Evolutionary conservation across 2,113 vertebrate genomes (phyloP).

Genomic region (Notechis scutatus): DNA sequence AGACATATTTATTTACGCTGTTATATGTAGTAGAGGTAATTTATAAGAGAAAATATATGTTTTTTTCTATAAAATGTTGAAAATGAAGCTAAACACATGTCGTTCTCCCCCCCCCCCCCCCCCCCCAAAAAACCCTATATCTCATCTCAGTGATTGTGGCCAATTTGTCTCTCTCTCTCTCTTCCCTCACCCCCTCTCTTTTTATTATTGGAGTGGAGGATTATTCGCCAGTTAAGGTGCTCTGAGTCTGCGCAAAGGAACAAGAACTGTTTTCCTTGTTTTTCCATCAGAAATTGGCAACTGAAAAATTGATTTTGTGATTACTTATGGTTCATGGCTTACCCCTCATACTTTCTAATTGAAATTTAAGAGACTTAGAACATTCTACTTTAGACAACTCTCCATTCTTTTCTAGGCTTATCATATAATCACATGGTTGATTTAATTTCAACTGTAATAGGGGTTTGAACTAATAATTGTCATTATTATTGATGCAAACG

Average conservation of each 20-base stretch:
- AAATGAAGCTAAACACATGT: background rate
- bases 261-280: background rate
- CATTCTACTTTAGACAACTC: background rate
- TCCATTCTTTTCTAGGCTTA: background rate
- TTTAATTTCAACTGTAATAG: background rate
- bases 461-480: background rate
- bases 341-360: background rate
- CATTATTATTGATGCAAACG: background rate
- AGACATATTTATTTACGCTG: conserved; percentile 45
- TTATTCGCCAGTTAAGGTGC: background rate
- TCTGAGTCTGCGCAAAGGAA: background rate
- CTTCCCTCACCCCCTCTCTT: too few species aligned
- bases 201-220: background rate
- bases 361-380: background rate
- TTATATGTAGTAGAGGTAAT: background rate
- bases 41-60: conserved; percentile 1
- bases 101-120: too few species aligned
- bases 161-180: background rate
- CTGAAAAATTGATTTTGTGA: background rate
- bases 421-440: background rate
- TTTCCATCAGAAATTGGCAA: background rate
- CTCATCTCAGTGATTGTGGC: background rate
- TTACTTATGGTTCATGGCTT: background rate
- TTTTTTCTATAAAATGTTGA: conserved; percentile 17
- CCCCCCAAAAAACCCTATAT: background rate